Conservation (phyloP, 2,797 vertebrate genomes). For the Muscicapa comitata region DNA sequence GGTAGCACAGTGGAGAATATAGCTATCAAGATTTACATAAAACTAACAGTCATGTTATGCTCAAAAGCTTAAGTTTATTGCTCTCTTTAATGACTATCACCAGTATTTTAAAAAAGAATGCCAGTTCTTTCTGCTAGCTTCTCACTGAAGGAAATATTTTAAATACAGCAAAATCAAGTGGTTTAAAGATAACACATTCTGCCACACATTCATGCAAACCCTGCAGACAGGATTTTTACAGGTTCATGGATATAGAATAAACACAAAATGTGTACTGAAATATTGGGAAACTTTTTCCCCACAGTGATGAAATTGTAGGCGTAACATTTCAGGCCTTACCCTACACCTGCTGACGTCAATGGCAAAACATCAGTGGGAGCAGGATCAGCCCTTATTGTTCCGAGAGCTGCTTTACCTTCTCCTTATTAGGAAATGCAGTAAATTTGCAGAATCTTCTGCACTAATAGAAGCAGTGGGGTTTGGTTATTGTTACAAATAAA, state of each 20-base stretch:
- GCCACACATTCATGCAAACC: constrained; percentile 75
- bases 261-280: constrained; percentile 50
- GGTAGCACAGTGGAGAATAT: neutral
- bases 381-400: constrained; percentile 39
- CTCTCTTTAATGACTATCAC: constrained; percentile 78
- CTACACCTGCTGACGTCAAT: constrained; percentile 18
- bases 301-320: constrained; percentile 55
- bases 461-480: neutral
- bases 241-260: constrained; percentile 61
- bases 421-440: constrained; percentile 21
- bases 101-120: constrained; percentile 74
- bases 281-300: constrained; percentile 55
- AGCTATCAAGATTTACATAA: constrained; percentile 54
- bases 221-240: constrained; percentile 69
- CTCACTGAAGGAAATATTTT: constrained; percentile 74
- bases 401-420: constrained; percentile 44
- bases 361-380: constrained; percentile 29
- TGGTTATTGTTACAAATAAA: constrained; percentile 10
- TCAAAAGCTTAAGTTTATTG: constrained; percentile 80
- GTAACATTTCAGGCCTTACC: constrained; percentile 21
- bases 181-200: constrained; percentile 74
- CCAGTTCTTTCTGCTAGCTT: constrained; percentile 70
- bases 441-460: constrained; percentile 23
- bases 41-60: constrained; percentile 68
- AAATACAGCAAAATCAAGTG: constrained; percentile 79